A percentile compares a stretch with the other conserved stretches of the same genome.
Conservation (phyloP, 2,113 vertebrate genomes). For the Bambusicola thoracicus region DNA sequence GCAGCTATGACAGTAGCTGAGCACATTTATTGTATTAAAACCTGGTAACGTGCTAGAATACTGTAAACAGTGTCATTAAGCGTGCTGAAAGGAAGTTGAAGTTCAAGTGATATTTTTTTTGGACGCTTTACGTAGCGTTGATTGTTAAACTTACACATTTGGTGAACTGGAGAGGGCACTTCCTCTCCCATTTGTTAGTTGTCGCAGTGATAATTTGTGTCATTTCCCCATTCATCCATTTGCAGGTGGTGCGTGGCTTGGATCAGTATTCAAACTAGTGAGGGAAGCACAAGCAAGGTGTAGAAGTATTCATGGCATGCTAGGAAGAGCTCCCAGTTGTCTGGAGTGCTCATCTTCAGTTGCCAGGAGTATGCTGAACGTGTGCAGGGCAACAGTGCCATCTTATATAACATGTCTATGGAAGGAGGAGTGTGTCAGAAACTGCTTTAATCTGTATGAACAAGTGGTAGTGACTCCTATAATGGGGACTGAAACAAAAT, state of each 20-base stretch:
- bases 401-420: neutral
- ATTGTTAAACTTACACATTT: constrained; percentile 61
- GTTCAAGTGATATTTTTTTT: constrained; percentile 49
- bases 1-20: neutral
- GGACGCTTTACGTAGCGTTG: constrained; percentile 55
- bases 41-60: constrained; percentile 29
- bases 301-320: neutral
- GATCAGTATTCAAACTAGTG: neutral
- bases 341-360: neutral
- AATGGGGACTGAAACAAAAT: neutral
- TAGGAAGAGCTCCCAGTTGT: neutral
- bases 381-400: neutral
- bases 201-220: neutral
- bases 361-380: neutral
- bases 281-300: neutral
- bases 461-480: neutral
- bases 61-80: constrained; percentile 35
- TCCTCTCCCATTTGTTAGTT: constrained; percentile 13
- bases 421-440: neutral
- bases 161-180: constrained; percentile 37
- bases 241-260: neutral
- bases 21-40: constrained; percentile 36
- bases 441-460: neutral
- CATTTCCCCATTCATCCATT: neutral
- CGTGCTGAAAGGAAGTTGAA: constrained; percentile 71